Evolutionary conservation across 2,797 vertebrate species (phyloP).

Genomic region (Lepidocolaptes lacrymiger): DNA sequence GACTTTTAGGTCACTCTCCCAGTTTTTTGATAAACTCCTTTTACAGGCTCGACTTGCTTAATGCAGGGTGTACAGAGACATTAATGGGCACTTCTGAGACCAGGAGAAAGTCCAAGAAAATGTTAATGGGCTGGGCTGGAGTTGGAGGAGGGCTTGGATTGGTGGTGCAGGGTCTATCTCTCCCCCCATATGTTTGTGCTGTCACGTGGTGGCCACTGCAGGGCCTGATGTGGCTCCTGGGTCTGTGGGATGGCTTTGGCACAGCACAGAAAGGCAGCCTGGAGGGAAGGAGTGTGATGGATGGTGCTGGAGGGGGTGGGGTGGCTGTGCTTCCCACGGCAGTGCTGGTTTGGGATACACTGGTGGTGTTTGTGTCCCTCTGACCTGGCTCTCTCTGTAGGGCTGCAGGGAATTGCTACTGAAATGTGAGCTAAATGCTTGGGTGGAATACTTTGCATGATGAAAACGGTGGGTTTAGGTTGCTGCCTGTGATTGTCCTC

Average conservation of each 20-base stretch:
- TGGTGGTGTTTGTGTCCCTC: not conserved
- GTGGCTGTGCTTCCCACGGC: not conserved
- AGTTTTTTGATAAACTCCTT: not conserved
- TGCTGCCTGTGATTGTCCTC: not conserved
- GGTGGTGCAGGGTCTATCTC: slow-evolving; percentile 2
- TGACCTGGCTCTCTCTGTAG: not conserved
- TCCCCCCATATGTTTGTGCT: not conserved
- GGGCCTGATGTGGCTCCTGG: not conserved
- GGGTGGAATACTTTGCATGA: not conserved
- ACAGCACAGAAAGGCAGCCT: not conserved
- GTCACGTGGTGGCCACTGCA: not conserved
- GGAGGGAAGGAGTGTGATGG: not conserved
- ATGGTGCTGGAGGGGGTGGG: not conserved
- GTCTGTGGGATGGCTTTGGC: not conserved
- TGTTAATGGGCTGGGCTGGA: not conserved
- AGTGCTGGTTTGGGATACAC: not conserved
- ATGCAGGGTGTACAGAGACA: not conserved
- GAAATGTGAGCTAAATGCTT: not conserved
- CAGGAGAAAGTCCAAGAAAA: not conserved
- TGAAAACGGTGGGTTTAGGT: not conserved
- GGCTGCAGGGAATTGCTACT: not conserved
- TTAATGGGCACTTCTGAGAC: not conserved
- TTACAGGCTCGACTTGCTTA: not conserved
- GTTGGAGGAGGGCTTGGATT: not conserved
- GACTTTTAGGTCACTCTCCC: not conserved